Evolutionary conservation across 2,113 vertebrate species (phyloP).

Genomic region (Plecturocebus donacophilus): DNA sequence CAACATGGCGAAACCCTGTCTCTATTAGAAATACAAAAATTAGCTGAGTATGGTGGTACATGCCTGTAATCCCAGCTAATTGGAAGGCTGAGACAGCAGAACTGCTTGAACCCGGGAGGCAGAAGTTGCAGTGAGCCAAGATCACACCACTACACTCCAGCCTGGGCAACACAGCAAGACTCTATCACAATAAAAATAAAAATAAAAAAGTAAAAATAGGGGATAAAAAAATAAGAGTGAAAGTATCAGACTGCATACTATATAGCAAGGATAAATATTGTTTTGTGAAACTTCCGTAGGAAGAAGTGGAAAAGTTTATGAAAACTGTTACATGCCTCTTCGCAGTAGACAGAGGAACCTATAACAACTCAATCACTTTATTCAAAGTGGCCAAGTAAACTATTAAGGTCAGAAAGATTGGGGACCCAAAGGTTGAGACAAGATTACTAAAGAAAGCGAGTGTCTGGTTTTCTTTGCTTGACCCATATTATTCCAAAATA

Average conservation of each 20-base stretch:
- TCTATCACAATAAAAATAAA: too few species aligned
- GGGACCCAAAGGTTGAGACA: neutral
- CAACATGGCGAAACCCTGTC: too few species aligned
- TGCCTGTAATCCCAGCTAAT: too few species aligned
- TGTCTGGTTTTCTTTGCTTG: slow-evolving; percentile 5
- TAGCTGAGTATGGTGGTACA: too few species aligned
- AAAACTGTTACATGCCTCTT: slow-evolving; percentile 3
- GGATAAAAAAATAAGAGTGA: neutral
- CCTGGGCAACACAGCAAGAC: too few species aligned
- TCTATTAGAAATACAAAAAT: too few species aligned
- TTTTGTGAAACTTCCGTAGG: slow-evolving; percentile 13
- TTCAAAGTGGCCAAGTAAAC: slow-evolving; percentile 1
- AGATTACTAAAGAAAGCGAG: neutral
- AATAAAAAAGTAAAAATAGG: too few species aligned
- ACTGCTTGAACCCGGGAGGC: too few species aligned
- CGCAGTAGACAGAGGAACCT: neutral
- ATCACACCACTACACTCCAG: too few species aligned
- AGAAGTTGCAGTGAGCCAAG: too few species aligned
- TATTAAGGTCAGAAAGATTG: neutral
- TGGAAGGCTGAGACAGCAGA: too few species aligned
- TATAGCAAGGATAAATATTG: neutral
- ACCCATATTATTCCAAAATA: slow-evolving; percentile 4
- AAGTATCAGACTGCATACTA: neutral
- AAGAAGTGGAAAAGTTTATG: neutral
- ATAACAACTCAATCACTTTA: slow-evolving; percentile 27